Conservation (phyloP, 2,888 invertebrate genomes). For the Pseudococcus longispinus region DNA sequence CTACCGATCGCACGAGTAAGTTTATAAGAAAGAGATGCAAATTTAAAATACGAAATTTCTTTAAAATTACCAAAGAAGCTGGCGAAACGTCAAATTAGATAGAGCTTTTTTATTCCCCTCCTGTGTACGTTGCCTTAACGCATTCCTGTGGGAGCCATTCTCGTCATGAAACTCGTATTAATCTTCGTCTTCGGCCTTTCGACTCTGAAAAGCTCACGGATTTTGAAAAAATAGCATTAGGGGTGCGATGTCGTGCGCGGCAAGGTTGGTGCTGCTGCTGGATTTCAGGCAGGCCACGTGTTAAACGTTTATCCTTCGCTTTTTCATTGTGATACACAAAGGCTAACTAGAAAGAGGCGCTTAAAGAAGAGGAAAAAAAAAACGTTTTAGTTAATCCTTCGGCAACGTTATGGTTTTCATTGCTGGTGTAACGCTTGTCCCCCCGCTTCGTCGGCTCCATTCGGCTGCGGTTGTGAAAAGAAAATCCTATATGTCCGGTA, state of each 20-base stretch:
- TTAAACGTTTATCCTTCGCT: constrained; percentile 39
- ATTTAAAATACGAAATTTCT: constrained; percentile 15
- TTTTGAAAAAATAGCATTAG: constrained; percentile 20
- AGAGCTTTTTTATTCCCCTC: background rate
- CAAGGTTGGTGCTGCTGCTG: background rate
- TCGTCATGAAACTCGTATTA: constrained; percentile 32
- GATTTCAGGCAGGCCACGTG: constrained; percentile 21
- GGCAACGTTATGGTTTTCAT: constrained; percentile 25
- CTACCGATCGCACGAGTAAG: background rate
- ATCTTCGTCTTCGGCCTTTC: constrained; percentile 29
- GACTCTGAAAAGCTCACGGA: background rate
- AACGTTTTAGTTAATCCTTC: constrained; percentile 1
- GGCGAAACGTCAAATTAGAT: constrained; percentile 36
- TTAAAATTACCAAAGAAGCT: constrained; percentile 7
- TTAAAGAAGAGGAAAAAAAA: background rate
- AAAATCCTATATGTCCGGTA: constrained; percentile 17
- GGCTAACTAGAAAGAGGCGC: background rate
- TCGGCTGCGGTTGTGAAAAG: background rate
- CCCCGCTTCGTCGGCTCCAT: background rate
- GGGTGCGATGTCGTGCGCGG: background rate
- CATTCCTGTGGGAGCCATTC: constrained; percentile 34
- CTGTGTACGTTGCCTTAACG: background rate
- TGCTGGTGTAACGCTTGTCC: background rate
- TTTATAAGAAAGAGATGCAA: background rate
- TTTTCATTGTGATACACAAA: constrained; percentile 15